Evolutionary conservation across 2,113 vertebrate genomes (phyloP).

Genomic region (Microtus oregoni): DNA sequence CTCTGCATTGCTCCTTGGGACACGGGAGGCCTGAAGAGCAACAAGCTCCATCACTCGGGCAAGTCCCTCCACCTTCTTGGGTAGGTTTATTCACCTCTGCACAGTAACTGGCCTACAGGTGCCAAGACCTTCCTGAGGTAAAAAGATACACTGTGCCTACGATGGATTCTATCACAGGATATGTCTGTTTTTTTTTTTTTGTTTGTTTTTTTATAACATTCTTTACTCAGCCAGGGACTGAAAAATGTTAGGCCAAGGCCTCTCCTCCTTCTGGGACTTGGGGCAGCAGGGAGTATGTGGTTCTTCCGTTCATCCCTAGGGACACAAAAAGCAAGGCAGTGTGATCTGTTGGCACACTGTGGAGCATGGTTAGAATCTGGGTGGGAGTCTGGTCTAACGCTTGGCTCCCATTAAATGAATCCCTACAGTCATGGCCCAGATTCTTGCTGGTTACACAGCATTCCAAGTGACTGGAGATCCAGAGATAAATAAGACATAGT

Average conservation of each 20-base stretch:
- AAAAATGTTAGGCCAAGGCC: background rate
- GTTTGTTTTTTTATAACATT: background rate
- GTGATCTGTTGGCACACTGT: background rate
- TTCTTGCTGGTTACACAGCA: slow-evolving; percentile 19
- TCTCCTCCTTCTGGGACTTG: background rate
- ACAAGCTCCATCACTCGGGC: background rate
- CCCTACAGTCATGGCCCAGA: background rate
- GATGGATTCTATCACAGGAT: background rate
- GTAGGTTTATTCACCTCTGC: background rate
- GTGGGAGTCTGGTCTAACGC: background rate
- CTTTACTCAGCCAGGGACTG: background rate
- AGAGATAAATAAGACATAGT: slow-evolving; percentile 30
- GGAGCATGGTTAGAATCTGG: background rate
- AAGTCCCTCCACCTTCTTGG: background rate
- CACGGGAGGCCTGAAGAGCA: background rate
- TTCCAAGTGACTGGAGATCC: background rate
- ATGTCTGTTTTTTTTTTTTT: background rate
- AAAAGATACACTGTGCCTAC: background rate
- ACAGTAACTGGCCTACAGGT: background rate
- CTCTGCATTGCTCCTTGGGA: background rate
- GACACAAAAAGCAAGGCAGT: background rate
- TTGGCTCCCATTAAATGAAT: slow-evolving; percentile 20
- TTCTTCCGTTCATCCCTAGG: background rate
- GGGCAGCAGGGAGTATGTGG: background rate
- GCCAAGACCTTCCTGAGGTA: background rate